Percentiles rank a stretch among this genome's conserved stretches.
Conservation (phyloP, 2,113 vertebrate genomes). For the Anarrhichthys ocellatus region DNA sequence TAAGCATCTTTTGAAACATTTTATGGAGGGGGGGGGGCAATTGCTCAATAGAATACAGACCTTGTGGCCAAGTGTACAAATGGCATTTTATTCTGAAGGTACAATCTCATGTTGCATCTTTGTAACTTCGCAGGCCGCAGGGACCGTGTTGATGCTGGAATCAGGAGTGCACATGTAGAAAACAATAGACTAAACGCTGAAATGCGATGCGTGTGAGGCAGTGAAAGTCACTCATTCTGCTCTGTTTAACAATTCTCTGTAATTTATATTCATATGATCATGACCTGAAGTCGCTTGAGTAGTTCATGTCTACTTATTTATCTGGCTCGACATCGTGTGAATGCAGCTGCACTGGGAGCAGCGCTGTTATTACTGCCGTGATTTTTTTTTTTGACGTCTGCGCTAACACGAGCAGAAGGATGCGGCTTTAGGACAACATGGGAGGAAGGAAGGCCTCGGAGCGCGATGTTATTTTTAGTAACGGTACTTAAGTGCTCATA, state of each 20-base stretch:
- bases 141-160: conserved; percentile 44
- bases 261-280: fast-evolving
- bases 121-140: conserved; percentile 29
- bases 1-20: too few relatives aligned
- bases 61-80: not conserved
- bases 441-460: conserved; percentile 57
- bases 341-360: not conserved
- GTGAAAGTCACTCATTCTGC: fast-evolving
- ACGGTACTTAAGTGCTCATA: conserved; percentile 66
- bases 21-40: too few relatives aligned
- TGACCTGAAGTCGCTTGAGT: not conserved
- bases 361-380: conserved; percentile 11
- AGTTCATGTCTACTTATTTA: not conserved
- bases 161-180: conserved; percentile 21
- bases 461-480: conserved; percentile 73
- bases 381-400: not conserved
- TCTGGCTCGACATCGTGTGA: not conserved
- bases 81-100: conserved; percentile 62
- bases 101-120: not conserved
- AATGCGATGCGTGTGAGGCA: not conserved
- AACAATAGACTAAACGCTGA: not conserved
- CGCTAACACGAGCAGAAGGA: conserved; percentile 60
- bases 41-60: not conserved
- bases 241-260: not conserved
- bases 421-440: conserved; percentile 60